Conservation (phyloP, 2,888 invertebrate species). For the Mythimna vitellina region DNA sequence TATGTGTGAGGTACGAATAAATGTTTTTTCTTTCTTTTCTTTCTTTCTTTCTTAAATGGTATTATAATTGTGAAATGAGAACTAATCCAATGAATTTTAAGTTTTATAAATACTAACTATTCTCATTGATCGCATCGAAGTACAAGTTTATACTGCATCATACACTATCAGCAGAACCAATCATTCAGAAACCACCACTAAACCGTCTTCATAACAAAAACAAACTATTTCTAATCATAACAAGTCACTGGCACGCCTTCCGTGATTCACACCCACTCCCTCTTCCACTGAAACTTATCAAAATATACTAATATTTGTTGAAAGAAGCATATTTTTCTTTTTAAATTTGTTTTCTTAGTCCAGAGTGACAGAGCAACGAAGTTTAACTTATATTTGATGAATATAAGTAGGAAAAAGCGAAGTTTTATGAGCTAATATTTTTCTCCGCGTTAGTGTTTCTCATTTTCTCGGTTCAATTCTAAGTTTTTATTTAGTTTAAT, state of each 20-base stretch:
- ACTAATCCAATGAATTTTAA: too few species aligned
- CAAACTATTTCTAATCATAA: slow-evolving; percentile 45
- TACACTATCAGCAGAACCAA: not conserved
- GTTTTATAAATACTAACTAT: too few species aligned
- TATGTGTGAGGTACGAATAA: too few species aligned
- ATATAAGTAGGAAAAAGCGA: slow-evolving; percentile 20
- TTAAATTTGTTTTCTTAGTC: slow-evolving; percentile 44
- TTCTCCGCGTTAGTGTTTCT: slow-evolving; percentile 17
- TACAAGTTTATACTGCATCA: not conserved
- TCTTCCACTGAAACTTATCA: slow-evolving; percentile 61
- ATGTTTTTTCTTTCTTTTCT: too few species aligned
- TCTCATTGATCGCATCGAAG: not conserved
- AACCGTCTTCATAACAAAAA: slow-evolving; percentile 26
- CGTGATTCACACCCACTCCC: slow-evolving; percentile 44
- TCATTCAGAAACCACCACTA: not conserved
- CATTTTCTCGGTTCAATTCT: slow-evolving; percentile 26
- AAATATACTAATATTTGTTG: slow-evolving; percentile 67
- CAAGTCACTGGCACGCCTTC: slow-evolving; percentile 40
- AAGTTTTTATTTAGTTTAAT: slow-evolving; percentile 38
- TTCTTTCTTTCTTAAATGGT: too few species aligned
- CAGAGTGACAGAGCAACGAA: slow-evolving; percentile 28
- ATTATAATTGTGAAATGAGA: too few species aligned
- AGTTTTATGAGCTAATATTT: slow-evolving; percentile 49
- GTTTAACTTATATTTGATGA: slow-evolving; percentile 31
- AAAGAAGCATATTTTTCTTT: slow-evolving; percentile 38